Evolutionary conservation across 2,888 invertebrate species (phyloP).

Genomic region (Eurois occulta): DNA sequence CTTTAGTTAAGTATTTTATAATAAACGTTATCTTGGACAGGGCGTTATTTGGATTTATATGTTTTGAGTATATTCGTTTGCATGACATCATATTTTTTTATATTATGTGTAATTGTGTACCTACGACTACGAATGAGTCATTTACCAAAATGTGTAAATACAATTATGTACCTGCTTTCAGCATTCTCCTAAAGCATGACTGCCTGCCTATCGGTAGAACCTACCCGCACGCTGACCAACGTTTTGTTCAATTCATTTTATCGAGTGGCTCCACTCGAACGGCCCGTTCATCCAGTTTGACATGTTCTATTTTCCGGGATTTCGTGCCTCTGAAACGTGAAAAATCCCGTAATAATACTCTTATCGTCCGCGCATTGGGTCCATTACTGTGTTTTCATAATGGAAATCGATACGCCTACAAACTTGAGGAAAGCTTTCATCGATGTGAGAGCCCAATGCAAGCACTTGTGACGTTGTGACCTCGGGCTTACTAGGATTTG

Average conservation of each 20-base stretch:
- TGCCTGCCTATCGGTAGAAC: background rate
- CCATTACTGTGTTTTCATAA: conserved; percentile 81
- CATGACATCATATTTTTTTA: conserved; percentile 1
- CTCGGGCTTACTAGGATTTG: conserved; percentile 53
- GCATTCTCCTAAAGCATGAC: background rate
- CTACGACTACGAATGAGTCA: background rate
- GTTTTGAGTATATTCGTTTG: conserved; percentile 9
- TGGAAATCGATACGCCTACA: conserved; percentile 82
- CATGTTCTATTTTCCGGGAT: conserved; percentile 50
- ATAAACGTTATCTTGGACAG: conserved; percentile 32
- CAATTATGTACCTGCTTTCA: background rate
- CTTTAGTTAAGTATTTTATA: conserved; percentile 27
- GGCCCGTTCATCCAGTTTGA: conserved; percentile 21
- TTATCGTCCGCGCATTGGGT: conserved; percentile 71
- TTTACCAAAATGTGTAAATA: background rate
- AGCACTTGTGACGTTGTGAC: conserved; percentile 68
- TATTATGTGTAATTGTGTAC: background rate
- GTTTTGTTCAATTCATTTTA: conserved; percentile 34
- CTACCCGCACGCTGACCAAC: background rate
- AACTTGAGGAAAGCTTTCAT: conserved; percentile 77
- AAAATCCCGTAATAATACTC: conserved; percentile 69
- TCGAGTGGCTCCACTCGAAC: conserved; percentile 21
- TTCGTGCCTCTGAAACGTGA: conserved; percentile 55
- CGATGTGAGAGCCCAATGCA: conserved; percentile 66
- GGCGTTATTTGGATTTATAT: conserved; percentile 16